Base-by-base conservation (phyloP, 2,113 vertebrate genomes). In the Empidonax traillii region DNA sequence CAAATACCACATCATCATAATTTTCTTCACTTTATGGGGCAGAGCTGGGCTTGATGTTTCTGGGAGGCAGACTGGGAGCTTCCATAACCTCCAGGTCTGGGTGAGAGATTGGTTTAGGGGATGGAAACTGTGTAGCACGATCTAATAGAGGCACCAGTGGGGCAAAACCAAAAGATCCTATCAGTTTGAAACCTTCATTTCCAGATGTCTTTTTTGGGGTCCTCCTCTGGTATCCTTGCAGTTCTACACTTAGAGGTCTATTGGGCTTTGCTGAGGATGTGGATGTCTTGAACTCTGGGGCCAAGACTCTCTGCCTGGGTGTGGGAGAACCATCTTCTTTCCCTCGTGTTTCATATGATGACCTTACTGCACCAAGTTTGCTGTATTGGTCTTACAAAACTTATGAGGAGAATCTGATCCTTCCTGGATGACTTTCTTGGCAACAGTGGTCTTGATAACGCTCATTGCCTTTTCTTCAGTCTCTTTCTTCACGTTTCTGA, bases 1-100 rank as follows among this genome's bases (percentile, higher is more conserved):
- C 39, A 39, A 39, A 39, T 39, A 39, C 39, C 39, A 39, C 39
- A 39, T 39, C 39, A 39, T 39, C 39, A 39, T 39, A 39, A 39
- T 39, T 39, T 39, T 39, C 39, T 39, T 39, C 39, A 39, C 39
- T 39, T 39, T 39, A 9, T 39, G 39, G 39, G 10, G 97, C 97
- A 82, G 94, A 66, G 30, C 39, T 74, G 73, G 94, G 92, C 30
- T 98, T 98, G 66, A 95, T 85, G 49, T 97, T 98, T 87, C 99
- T 98, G 41, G 98, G 99, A 37, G 99, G 99, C 61, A 99, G 97
- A 82, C 86, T 98, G 24, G 99, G 99, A 65, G 96, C 78, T 73
- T 85, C 56, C 8, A 63, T 5, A 4, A 18, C 1, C 28, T 95
- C 96, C 56, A 89, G 4, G 9, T 78, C 51, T 4, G 97, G 90